phyloP scores from a whole-genome alignment of 2,113 vertebrate genomes.

The Camelus bactrianus region DNA sequence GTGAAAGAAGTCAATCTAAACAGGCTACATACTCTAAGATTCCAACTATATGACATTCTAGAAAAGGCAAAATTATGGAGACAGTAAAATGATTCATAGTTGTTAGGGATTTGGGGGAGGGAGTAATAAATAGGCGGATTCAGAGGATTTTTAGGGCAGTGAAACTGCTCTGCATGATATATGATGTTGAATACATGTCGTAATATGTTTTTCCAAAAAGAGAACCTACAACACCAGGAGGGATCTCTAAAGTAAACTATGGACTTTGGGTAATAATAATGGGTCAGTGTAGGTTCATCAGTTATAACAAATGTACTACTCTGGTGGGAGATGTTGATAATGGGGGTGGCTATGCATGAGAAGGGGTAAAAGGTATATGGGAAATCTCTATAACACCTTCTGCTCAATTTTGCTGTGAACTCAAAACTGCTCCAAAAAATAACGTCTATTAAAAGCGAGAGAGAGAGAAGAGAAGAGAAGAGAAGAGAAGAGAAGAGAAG shows the following conservation, averaged over 20 bases:
- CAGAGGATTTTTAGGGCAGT: background rate
- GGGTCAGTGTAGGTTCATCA: background rate
- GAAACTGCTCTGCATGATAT: background rate
- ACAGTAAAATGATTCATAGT: background rate
- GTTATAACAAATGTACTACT: background rate
- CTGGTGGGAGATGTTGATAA: background rate
- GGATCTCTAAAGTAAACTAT: background rate
- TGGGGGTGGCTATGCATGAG: too few relatives aligned
- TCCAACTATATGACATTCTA: background rate
- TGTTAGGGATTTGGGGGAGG: background rate
- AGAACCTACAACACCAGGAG: background rate
- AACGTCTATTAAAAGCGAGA: background rate
- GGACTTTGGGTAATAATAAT: background rate
- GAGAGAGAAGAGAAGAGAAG: background rate
- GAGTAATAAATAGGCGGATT: background rate
- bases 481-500: background rate
- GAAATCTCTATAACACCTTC: background rate
- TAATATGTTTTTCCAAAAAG: background rate
- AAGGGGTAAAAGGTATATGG: background rate
- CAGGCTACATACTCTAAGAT: background rate
- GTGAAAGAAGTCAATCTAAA: background rate
- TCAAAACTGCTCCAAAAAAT: background rate
- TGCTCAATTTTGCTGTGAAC: background rate
- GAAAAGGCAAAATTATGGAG: background rate
- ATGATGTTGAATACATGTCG: background rate